Evolutionary conservation across 1,140 invertebrate species (phyloP).

Genomic region (Caenorhabditis briggsae): DNA sequence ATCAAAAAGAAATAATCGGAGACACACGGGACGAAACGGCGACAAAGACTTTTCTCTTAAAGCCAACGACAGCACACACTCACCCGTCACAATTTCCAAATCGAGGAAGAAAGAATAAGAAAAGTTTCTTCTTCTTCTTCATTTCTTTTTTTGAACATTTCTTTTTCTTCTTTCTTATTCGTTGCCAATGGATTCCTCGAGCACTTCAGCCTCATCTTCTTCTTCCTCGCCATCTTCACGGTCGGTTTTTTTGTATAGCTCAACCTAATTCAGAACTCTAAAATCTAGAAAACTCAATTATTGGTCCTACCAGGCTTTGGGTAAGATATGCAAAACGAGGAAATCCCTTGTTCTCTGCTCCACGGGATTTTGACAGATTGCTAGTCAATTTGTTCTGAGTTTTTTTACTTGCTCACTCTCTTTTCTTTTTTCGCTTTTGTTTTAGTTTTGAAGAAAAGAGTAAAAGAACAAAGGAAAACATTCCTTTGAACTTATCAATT

Average conservation of each 20-base stretch:
- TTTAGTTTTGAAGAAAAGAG: background rate
- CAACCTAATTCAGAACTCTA: background rate
- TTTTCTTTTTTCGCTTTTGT: background rate
- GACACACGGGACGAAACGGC: slow-evolving; percentile 6
- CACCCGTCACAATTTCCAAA: slow-evolving; percentile 41
- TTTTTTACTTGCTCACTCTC: background rate
- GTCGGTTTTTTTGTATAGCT: slow-evolving; percentile 17
- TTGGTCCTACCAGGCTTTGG: too few species aligned
- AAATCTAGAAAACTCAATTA: background rate
- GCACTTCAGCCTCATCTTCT: slow-evolving; percentile 16
- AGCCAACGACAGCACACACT: background rate
- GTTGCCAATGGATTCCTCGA: slow-evolving; percentile 31
- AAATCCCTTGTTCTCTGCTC: background rate
- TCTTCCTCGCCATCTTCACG: slow-evolving; percentile 16
- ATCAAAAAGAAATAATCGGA: slow-evolving; percentile 55
- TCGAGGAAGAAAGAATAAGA: slow-evolving; percentile 10
- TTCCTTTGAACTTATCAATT: slow-evolving; percentile 30
- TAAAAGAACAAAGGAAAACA: background rate
- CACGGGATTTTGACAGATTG: slow-evolving; percentile 35
- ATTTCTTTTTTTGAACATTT: background rate
- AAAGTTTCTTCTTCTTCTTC: background rate
- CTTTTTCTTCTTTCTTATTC: background rate
- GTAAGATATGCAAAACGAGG: background rate
- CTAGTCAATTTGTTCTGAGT: slow-evolving; percentile 33
- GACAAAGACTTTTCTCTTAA: slow-evolving; percentile 56